phyloP scores from a whole-genome alignment of 2,888 invertebrate species.

The Chironomus riparius region DNA sequence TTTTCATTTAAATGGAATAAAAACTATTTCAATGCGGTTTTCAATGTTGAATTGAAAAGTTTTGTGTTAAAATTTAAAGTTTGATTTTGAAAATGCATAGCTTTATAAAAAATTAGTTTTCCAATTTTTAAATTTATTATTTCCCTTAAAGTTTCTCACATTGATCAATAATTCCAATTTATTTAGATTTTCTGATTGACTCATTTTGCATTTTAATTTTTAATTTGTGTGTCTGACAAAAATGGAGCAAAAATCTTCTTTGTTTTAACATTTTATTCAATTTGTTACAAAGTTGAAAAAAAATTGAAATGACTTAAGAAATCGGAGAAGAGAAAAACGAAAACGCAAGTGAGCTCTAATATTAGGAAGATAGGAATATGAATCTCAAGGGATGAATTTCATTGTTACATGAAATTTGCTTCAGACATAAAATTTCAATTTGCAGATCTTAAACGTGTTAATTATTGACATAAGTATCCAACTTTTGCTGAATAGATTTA shows the following conservation, averaged over 20 bases:
- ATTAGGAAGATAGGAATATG: background rate
- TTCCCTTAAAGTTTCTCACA: no score
- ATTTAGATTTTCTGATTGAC: no score
- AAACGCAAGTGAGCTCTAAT: background rate
- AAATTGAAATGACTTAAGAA: background rate
- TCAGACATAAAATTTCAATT: background rate
- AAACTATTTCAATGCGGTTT: no score
- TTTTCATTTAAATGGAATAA: no score
- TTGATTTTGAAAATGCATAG: no score
- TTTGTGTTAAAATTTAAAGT: no score
- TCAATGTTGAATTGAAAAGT: no score
- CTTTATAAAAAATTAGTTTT: no score
- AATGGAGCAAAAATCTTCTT: background rate
- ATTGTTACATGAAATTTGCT: background rate
- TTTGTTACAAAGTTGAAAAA: no score
- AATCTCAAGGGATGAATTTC: background rate
- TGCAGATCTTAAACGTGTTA: background rate
- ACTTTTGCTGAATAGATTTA: background rate
- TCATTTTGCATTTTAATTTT: no score
- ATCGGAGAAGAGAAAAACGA: background rate
- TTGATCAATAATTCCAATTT: no score
- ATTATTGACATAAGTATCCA: background rate
- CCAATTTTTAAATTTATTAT: no score
- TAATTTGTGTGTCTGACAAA: background rate
- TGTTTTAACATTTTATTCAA: background rate